Conservation (phyloP, 2,113 vertebrate genomes). For the Rhabdomys dilectus region DNA sequence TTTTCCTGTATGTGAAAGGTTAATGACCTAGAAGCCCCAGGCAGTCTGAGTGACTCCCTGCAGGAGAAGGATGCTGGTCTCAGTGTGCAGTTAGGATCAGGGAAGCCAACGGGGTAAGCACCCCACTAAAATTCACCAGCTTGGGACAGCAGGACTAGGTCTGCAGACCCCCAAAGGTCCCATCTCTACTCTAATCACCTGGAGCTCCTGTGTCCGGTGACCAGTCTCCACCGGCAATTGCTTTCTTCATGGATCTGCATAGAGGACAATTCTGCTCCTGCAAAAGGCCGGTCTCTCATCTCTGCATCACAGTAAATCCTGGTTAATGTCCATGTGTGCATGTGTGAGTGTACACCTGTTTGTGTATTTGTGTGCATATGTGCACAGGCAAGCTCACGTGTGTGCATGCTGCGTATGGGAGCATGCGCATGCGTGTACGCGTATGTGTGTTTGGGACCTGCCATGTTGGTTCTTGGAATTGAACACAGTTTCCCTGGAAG, state of each 20-base stretch:
- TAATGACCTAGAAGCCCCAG: not conserved
- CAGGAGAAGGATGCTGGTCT: not conserved
- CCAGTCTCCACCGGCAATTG: not conserved
- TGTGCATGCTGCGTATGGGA: not conserved
- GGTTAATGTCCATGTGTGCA: fast-evolving
- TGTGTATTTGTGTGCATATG: too few relatives aligned
- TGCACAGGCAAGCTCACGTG: too few relatives aligned
- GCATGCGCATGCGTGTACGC: not conserved
- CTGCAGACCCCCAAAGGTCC: not conserved
- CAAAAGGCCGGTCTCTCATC: not conserved
- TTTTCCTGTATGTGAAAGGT: not conserved
- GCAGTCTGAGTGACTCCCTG: not conserved
- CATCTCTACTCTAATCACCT: not conserved
- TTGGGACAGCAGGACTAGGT: not conserved
- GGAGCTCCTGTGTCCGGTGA: not conserved
- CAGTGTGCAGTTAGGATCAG: not conserved
- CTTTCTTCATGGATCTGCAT: too few relatives aligned
- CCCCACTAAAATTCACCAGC: not conserved
- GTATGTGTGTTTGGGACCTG: not conserved
- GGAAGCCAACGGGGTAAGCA: not conserved
- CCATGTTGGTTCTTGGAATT: not conserved
- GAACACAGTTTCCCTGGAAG: not conserved
- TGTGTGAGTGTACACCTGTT: not conserved
- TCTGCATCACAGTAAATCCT: not conserved
- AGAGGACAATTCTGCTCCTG: not conserved